A percentile compares a stretch with the other conserved stretches of the same genome.
These are phyloP conservation scores for Macaca mulatta DNA, from an alignment of 2,113 vertebrate genomes.

Conservation along the genomic window DNA sequence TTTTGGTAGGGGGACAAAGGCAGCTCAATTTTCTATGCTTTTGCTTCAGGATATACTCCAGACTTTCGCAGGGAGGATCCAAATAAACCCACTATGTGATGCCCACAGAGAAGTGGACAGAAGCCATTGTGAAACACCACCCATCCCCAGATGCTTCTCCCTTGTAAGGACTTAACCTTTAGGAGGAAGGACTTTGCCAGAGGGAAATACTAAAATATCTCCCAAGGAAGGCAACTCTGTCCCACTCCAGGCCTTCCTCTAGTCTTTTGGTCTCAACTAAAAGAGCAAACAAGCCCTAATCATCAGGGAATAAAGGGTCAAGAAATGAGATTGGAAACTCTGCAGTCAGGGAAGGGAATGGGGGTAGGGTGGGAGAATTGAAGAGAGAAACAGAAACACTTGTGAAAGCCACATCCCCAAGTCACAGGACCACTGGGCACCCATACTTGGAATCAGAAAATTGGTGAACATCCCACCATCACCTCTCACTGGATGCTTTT, in stretches of 20 bases:
- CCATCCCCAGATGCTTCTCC: neutral
- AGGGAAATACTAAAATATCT: neutral
- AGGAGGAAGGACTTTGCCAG: neutral
- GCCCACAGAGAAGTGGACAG: neutral
- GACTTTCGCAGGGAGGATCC: neutral
- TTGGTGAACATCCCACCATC: neutral
- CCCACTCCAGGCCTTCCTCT: neutral
- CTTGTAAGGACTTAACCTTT: neutral
- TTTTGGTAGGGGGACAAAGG: too few relatives aligned
- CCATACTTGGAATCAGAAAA: neutral
- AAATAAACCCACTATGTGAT: neutral
- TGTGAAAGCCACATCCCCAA: neutral
- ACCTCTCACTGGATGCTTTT: neutral
- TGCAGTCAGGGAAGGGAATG: neutral
- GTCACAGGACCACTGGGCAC: neutral
- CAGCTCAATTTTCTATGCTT: neutral
- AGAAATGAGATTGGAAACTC: neutral
- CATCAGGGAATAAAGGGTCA: neutral
- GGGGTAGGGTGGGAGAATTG: rapidly evolving
- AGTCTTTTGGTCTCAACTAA: neutral
- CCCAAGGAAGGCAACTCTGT: neutral
- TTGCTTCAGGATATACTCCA: neutral
- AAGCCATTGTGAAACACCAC: neutral
- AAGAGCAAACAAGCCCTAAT: neutral
- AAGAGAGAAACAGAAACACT: neutral